phyloP scores from a whole-genome alignment of 92 coral and sea anemone species.

The Meandrina meandrites region DNA sequence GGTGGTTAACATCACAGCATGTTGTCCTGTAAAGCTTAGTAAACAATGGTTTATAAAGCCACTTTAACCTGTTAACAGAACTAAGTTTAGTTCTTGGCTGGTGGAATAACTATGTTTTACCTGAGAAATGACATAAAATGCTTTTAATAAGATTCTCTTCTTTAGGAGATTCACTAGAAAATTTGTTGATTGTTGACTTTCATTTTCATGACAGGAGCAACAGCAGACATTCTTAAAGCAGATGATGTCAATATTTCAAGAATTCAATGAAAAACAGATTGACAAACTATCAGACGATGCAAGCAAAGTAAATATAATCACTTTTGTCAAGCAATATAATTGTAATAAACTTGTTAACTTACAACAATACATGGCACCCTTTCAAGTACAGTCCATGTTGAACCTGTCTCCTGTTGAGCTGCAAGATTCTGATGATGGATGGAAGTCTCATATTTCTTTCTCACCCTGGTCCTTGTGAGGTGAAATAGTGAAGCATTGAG shows the following conservation, averaged over 20 bases:
- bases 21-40: neutral
- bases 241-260: constrained; percentile 46
- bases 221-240: constrained; percentile 42
- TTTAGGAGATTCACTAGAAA: neutral
- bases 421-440: no score
- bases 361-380: neutral
- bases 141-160: neutral
- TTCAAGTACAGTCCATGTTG: no score
- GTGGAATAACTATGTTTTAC: neutral
- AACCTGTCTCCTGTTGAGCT: no score
- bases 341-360: neutral
- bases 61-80: neutral
- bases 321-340: no score
- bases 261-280: constrained; percentile 25
- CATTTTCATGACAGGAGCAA: constrained; percentile 21
- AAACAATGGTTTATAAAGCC: neutral
- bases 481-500: no score
- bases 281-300: constrained; percentile 34
- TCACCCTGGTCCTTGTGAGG: no score
- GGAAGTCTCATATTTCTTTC: no score
- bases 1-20: neutral
- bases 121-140: no score
- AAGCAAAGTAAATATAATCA: constrained; percentile 15
- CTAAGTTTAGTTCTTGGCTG: no score
- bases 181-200: neutral